Evolutionary conservation across 2,888 invertebrate genomes (phyloP).

Genomic region (Pterobdella sp.): DNA sequence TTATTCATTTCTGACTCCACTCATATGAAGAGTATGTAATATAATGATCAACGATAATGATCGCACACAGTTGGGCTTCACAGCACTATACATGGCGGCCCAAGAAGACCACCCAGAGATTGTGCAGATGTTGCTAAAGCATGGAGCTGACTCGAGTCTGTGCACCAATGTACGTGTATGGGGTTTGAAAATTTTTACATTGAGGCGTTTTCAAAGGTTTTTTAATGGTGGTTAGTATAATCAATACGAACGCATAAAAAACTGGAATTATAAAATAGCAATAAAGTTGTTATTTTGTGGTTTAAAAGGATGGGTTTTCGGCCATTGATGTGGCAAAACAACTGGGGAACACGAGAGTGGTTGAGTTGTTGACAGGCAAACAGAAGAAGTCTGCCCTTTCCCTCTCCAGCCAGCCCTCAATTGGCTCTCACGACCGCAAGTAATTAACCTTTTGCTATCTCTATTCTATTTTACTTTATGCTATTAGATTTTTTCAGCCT

Average conservation of each 20-base stretch:
- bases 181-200: no score
- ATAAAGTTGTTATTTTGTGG: no score
- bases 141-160: conserved; percentile 18
- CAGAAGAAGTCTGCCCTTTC: background rate
- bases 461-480: no score
- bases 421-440: background rate
- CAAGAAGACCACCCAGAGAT: conserved; percentile 22
- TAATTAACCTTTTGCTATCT: no score
- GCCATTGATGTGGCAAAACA: conserved; percentile 31
- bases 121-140: background rate
- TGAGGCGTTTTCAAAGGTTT: no score
- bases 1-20: no score
- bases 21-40: no score
- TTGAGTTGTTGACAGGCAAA: conserved; percentile 10
- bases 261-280: no score
- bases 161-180: conserved; percentile 10
- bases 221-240: no score
- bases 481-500: no score
- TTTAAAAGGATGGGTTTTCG: conserved; percentile 31
- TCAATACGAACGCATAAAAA: no score
- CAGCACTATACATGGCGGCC: conserved; percentile 25
- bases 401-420: background rate
- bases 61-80: conserved; percentile 23
- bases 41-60: no score
- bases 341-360: conserved; percentile 21